Conservation (phyloP, 2,113 vertebrate species). For the human region DNA sequence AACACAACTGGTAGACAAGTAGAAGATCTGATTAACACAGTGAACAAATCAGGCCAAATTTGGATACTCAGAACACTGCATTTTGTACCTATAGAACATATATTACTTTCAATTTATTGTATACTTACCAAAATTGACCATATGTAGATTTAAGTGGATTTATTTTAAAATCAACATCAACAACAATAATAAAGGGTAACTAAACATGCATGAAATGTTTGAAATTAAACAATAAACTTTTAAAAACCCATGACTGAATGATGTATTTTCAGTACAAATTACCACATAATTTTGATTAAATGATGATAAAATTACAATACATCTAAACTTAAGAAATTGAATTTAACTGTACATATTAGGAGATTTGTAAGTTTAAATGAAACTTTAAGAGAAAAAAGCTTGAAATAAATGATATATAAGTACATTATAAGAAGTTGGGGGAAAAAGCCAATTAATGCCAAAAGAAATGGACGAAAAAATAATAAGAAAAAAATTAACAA, state of each 20-base stretch:
- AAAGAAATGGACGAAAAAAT: background rate
- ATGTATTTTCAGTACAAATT: background rate
- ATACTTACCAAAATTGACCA: background rate
- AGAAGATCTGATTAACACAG: background rate
- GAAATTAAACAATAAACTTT: background rate
- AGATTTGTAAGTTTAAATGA: background rate
- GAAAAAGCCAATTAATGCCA: background rate
- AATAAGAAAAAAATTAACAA: background rate
- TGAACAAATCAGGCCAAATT: background rate
- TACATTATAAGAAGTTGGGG: background rate
- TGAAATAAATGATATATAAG: background rate
- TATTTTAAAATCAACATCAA: background rate
- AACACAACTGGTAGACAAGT: background rate
- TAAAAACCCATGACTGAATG: background rate
- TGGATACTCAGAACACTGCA: background rate
- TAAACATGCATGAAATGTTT: background rate
- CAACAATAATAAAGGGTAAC: background rate
- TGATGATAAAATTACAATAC: background rate
- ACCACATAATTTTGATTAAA: background rate
- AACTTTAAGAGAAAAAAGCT: background rate
- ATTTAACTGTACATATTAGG: background rate
- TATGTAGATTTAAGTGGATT: background rate
- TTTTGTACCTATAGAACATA: background rate
- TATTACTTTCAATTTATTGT: background rate
- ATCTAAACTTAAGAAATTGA: background rate